Evolutionary conservation across 2,888 invertebrate genomes (phyloP).

Genomic region (Chrysopilus asiliformis): DNA sequence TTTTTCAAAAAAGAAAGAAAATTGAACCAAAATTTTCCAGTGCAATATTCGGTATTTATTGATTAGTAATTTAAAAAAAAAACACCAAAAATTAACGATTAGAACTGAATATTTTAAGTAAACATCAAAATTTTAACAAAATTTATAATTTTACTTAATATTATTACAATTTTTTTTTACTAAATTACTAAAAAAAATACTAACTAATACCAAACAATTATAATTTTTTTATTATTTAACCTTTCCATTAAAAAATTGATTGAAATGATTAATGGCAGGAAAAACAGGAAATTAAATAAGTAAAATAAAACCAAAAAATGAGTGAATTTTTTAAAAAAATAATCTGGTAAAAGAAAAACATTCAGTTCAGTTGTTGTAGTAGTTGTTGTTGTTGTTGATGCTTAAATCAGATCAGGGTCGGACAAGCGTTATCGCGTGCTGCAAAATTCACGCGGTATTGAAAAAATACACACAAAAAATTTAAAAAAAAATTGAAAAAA

Average conservation of each 20-base stretch:
- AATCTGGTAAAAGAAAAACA: conserved; percentile 12
- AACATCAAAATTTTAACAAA: neutral
- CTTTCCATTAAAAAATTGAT: too few species aligned
- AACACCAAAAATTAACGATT: conserved; percentile 9
- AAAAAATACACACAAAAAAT: conserved; percentile 7
- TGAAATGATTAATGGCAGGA: too few species aligned
- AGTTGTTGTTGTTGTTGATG: conserved; percentile 23
- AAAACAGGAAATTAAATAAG: too few species aligned
- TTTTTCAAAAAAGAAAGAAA: neutral
- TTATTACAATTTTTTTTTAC: too few species aligned
- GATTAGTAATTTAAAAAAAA: conserved; percentile 4
- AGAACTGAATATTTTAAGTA: conserved; percentile 16
- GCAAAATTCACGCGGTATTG: conserved; percentile 10
- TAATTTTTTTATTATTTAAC: too few species aligned
- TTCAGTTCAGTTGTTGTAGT: conserved; percentile 23
- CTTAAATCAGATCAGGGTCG: conserved; percentile 19
- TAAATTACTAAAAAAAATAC: too few species aligned
- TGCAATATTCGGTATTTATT: conserved; percentile 6
- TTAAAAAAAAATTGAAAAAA: conserved; percentile 4
- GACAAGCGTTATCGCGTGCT: conserved; percentile 14
- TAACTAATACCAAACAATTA: too few species aligned
- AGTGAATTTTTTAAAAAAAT: too few species aligned
- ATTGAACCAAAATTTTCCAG: conserved; percentile 4
- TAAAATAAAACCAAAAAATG: too few species aligned
- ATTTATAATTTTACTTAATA: too few species aligned